phyloP scores from a whole-genome alignment of 1,140 invertebrate genomes.

The Melipona quadrifasciata region DNA sequence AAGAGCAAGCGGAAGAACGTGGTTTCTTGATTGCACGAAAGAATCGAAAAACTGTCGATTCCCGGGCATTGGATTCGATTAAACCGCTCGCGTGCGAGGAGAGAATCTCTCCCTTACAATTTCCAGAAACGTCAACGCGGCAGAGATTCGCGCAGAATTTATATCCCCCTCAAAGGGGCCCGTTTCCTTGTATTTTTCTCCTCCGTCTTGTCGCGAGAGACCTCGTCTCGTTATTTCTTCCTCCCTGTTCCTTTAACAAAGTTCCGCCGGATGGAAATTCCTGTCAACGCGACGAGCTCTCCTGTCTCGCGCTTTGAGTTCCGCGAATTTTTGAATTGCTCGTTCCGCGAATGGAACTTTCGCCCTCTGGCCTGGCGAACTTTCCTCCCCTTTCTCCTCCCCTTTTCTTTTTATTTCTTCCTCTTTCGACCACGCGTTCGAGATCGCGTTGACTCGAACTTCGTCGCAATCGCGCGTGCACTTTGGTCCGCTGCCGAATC shows the following conservation, averaged over 20 bases:
- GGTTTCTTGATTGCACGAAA: not conserved
- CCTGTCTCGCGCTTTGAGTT: not conserved
- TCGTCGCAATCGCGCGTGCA: too few species aligned
- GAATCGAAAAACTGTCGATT: not conserved
- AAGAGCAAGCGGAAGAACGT: too few species aligned
- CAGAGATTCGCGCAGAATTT: slow-evolving; percentile 19
- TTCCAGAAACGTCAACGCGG: slow-evolving; percentile 8
- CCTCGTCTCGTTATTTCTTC: slow-evolving; percentile 21
- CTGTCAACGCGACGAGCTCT: not conserved
- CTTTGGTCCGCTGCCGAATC: not conserved
- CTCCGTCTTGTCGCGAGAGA: not conserved
- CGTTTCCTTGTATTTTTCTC: not conserved
- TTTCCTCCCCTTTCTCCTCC: not conserved
- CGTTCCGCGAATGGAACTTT: not conserved
- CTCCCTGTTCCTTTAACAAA: slow-evolving; percentile 3
- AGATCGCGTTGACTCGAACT: too few species aligned
- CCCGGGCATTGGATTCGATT: too few species aligned
- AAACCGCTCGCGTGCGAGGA: too few species aligned
- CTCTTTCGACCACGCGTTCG: too few species aligned
- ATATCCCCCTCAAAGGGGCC: not conserved
- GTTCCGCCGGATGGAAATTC: slow-evolving; percentile 15
- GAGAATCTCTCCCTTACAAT: slow-evolving; percentile 6
- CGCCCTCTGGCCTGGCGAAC: not conserved
- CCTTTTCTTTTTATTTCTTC: too few species aligned
- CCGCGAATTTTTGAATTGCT: not conserved